These are phyloP conservation scores for Xiphophorus hellerii DNA, from an alignment of 2,113 vertebrate species.

Conservation along the genomic window DNA sequence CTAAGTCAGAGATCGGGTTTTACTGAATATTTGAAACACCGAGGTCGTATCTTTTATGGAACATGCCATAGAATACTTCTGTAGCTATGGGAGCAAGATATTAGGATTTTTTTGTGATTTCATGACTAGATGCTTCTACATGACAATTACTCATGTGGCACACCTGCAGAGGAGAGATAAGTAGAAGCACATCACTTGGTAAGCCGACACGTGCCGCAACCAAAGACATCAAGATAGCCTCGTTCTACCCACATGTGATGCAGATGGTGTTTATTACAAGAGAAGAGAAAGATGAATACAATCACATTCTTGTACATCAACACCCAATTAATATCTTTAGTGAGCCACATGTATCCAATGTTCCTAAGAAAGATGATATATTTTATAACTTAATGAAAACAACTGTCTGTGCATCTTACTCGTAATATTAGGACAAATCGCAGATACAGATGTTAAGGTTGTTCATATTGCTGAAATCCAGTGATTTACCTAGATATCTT, in stretches of 20 bases:
- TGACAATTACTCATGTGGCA: slow-evolving; percentile 4
- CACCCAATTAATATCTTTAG: neutral
- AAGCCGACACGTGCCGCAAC: slow-evolving; percentile 12
- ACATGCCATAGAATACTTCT: slow-evolving; percentile 6
- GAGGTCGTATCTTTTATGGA: slow-evolving; percentile 7
- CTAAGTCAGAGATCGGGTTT: neutral
- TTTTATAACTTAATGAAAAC: neutral
- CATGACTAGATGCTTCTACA: slow-evolving; percentile 30
- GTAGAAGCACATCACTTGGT: slow-evolving; percentile 12
- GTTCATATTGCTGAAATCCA: neutral
- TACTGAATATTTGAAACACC: neutral
- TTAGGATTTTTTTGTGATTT: slow-evolving; percentile 28
- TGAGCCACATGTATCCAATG: neutral
- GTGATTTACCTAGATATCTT: neutral
- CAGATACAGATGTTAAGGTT: neutral
- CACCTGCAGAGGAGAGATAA: slow-evolving; percentile 25
- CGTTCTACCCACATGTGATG: neutral
- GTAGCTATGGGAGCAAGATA: slow-evolving; percentile 23
- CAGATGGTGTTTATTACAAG: neutral
- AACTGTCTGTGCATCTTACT: no score
- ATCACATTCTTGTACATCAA: neutral
- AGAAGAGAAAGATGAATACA: neutral
- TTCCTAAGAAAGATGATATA: neutral
- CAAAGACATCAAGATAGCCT: neutral
- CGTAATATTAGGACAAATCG: no score